phyloP scores from a whole-genome alignment of 2,888 invertebrate species.

The Lepeophtheirus nordmannii region DNA sequence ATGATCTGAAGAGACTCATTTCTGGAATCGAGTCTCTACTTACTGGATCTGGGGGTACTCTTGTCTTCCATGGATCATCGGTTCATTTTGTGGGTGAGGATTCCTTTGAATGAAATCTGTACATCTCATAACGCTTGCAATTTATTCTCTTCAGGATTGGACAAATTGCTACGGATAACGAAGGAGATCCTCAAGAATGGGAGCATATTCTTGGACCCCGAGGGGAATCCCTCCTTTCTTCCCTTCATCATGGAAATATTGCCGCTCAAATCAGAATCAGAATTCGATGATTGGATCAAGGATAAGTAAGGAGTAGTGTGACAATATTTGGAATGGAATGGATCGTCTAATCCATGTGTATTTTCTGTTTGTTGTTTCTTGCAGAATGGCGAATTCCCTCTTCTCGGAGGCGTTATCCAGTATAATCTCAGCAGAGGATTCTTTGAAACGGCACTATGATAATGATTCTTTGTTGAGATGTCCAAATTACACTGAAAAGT shows the following conservation, averaged over 20 bases:
- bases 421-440: not conserved
- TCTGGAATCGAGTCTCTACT: not conserved
- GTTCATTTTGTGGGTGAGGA: not conserved
- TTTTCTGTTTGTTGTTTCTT: not conserved
- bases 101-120: not conserved
- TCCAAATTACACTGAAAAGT: not conserved
- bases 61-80: not conserved
- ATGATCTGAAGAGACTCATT: not conserved
- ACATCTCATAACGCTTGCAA: no score
- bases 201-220: not conserved
- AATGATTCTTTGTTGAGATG: not conserved
- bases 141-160: not conserved
- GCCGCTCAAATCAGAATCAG: not conserved
- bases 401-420: not conserved
- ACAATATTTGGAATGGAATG: not conserved
- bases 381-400: not conserved
- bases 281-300: conserved; percentile 2
- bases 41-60: not conserved
- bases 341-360: not conserved
- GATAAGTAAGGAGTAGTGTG: not conserved
- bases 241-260: not conserved
- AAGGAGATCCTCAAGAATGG: not conserved
- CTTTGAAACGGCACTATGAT: not conserved
- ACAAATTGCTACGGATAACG: not conserved
- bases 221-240: not conserved